phyloP scores from a whole-genome alignment of 2,113 vertebrate species.

The Rhineura floridana region DNA sequence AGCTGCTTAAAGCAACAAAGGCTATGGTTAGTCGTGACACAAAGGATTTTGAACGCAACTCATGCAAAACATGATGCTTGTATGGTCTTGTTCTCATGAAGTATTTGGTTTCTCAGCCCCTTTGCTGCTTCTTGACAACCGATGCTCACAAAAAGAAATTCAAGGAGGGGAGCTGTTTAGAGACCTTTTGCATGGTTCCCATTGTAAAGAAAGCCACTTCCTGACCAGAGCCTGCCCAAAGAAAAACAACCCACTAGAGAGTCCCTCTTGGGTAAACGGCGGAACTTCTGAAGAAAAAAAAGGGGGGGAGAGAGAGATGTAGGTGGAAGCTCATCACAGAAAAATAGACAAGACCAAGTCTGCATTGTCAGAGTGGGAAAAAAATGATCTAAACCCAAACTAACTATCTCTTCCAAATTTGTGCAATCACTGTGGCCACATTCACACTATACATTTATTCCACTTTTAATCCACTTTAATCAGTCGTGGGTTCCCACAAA shows the following conservation, averaged over 20 bases:
- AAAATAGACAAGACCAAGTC: rapidly evolving
- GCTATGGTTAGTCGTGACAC: not conserved
- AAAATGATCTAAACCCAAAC: not conserved
- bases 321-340: conserved; percentile 38
- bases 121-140: not conserved
- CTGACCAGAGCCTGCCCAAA: not conserved
- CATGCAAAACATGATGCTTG: not conserved
- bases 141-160: conserved; percentile 22
- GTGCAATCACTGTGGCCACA: no score
- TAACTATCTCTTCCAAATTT: not conserved
- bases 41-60: not conserved
- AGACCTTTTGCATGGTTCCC: conserved; percentile 28
- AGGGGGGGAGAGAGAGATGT: conserved; percentile 36
- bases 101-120: conserved; percentile 23
- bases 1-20: not conserved
- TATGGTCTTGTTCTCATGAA: not conserved
- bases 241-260: conserved; percentile 22
- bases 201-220: conserved; percentile 28
- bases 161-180: not conserved
- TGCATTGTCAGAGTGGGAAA: not conserved
- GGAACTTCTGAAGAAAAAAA: conserved; percentile 27
- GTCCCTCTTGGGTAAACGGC: conserved; percentile 23
- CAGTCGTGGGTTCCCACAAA: no score
- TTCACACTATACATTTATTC: no score
- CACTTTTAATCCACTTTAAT: no score